Evolutionary conservation across 2,888 invertebrate species (phyloP).

Genomic region (Drosophila imparisetae): DNA sequence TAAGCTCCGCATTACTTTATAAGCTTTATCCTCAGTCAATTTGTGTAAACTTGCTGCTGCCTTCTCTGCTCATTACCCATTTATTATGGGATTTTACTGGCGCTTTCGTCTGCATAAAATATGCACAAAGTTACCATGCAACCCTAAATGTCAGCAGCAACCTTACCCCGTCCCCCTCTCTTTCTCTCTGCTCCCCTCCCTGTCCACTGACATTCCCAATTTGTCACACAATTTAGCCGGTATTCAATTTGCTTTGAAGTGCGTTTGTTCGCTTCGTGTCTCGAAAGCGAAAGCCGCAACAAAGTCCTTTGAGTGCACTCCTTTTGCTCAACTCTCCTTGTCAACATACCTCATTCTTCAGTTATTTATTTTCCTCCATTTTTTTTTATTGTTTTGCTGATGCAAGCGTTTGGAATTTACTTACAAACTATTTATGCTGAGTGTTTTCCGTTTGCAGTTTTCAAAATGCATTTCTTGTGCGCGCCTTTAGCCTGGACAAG

Average conservation of each 20-base stretch:
- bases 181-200: too few species aligned
- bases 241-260: slow-evolving; percentile 48
- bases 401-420: background rate
- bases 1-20: slow-evolving; percentile 1
- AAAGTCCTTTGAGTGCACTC: slow-evolving; percentile 19
- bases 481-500: slow-evolving; percentile 72
- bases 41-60: slow-evolving; percentile 11
- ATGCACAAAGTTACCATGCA: slow-evolving; percentile 40
- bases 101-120: slow-evolving; percentile 26
- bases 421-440: background rate
- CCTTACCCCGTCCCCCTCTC: too few species aligned
- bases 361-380: slow-evolving; percentile 2
- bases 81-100: slow-evolving; percentile 4
- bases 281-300: slow-evolving; percentile 10
- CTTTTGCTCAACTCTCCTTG: background rate
- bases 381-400: background rate
- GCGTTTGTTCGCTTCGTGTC: slow-evolving; percentile 6
- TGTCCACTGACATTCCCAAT: slow-evolving; percentile 22
- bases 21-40: slow-evolving; percentile 6
- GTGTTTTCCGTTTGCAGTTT: slow-evolving; percentile 17
- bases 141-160: background rate
- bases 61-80: slow-evolving; percentile 1
- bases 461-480: slow-evolving; percentile 60
- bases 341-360: background rate
- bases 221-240: slow-evolving; percentile 59